A percentile compares a stretch with the other conserved stretches of the same genome.
phyloP scores from a whole-genome alignment of 2,888 invertebrate genomes.

The Dasypogon diadema region DNA sequence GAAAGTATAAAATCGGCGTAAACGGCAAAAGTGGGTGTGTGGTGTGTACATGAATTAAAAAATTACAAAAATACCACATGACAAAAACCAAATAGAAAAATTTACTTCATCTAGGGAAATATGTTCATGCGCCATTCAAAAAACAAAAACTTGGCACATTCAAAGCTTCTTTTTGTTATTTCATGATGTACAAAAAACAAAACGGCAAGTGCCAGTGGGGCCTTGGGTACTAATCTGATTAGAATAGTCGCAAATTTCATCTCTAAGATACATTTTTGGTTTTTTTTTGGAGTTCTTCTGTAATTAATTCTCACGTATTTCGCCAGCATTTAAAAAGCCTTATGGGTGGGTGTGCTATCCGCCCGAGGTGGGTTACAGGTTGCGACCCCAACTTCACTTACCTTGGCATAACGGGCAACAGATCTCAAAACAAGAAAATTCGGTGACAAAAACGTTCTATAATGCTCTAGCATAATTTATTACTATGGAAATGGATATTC shows the following conservation, averaged over 20 bases:
- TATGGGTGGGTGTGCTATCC: constrained; percentile 7
- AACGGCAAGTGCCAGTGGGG: background rate
- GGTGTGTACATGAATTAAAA: background rate
- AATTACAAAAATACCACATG: background rate
- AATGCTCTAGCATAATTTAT: constrained; percentile 35
- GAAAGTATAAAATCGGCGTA: constrained; percentile 18
- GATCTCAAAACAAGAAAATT: background rate
- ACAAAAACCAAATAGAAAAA: constrained; percentile 39
- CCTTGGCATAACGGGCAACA: constrained; percentile 1
- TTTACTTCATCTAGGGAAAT: constrained; percentile 7
- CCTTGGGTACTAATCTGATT: constrained; percentile 6
- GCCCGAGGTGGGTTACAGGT: background rate
- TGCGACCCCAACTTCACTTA: constrained; percentile 21
- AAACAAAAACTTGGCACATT: constrained; percentile 44
- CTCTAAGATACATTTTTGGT: background rate
- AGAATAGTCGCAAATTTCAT: constrained; percentile 15
- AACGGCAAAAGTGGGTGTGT: background rate
- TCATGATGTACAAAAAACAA: constrained; percentile 35
- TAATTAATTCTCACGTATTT: background rate
- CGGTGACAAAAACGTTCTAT: constrained; percentile 24
- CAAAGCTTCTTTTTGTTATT: background rate
- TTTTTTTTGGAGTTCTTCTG: background rate
- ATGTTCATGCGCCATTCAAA: constrained; percentile 51
- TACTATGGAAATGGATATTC: constrained; percentile 31
- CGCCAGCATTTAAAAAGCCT: background rate